Evolutionary conservation across 2,888 invertebrate species (phyloP).

Genomic region (Gymnosoma rotundatum): DNA sequence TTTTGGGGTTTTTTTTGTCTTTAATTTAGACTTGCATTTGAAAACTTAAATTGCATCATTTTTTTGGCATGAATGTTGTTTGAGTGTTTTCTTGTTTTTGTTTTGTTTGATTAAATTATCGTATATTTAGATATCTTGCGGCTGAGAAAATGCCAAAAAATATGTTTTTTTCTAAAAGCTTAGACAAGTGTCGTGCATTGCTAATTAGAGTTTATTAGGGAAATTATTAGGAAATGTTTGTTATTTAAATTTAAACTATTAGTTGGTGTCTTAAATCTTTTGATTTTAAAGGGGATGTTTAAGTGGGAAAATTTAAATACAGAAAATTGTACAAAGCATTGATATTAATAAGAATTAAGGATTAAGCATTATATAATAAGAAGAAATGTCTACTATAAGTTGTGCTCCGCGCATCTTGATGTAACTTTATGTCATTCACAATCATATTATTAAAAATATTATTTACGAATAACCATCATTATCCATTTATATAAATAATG

Average conservation of each 20-base stretch:
- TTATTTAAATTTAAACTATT: constrained; percentile 53
- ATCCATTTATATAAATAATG: too few species aligned
- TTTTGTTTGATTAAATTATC: constrained; percentile 20
- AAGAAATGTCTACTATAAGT: too few species aligned
- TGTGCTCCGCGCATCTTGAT: too few species aligned
- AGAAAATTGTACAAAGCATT: too few species aligned
- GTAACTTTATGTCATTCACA: too few species aligned
- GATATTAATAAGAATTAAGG: too few species aligned
- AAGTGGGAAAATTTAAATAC: too few species aligned
- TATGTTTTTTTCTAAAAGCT: not conserved
- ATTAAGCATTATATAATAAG: too few species aligned
- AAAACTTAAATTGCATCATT: constrained; percentile 58
- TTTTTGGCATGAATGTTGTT: constrained; percentile 52
- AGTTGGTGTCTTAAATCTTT: constrained; percentile 79
- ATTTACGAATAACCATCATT: too few species aligned
- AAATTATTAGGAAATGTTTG: constrained; percentile 31
- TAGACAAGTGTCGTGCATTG: not conserved
- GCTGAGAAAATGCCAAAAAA: constrained; percentile 32
- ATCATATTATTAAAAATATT: too few species aligned
- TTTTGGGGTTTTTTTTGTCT: constrained; percentile 18
- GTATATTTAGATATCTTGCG: not conserved
- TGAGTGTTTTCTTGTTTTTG: constrained; percentile 9
- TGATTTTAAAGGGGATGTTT: constrained; percentile 65
- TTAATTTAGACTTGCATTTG: constrained; percentile 65
- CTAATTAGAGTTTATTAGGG: not conserved